Evolutionary conservation across 2,113 vertebrate species (phyloP), one percentile per base, ranked within the genome.

Genomic region (Clarias batrachus): DNA sequence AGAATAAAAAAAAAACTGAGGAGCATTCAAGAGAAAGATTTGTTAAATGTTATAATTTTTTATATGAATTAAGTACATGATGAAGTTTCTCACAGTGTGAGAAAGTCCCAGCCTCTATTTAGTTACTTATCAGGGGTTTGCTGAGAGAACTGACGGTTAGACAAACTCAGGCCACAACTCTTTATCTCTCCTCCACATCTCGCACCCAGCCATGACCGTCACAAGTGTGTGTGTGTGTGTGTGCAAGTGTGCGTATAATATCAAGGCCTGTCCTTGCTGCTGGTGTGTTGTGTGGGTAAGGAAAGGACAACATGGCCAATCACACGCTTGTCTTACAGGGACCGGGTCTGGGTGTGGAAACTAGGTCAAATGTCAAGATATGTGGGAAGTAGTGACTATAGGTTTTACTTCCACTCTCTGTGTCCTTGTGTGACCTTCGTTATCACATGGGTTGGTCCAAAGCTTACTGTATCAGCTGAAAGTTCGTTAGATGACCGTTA

Each of bases 181-280:
- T 80, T 90, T 90, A 91, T 92, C 90, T 77, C 79, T 25, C 5
- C 57, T 33, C 10, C 65, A 82, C 90, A 90, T 84, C 80, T 87
- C 54, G 30, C 23, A 81, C 78, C 74, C 56, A 70, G 68, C 68
- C 77, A 65, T 57, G 54, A 27, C 80, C 4, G 74, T 92, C 90
- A 84, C 30, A 84, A 71, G 23, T 59, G n/a, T 37, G 21, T 30
- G 81, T 33, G 74, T 86, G 85, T 81, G 80, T 83, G 78, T 60
- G 62, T 65, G n/a, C n/a, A 33, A 33, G 30, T 2, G 62, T 62
- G 13, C 25, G 25, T 66, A 37, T 66, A 8, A n/a, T 52, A 79
- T 80, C 37, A 85, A 87, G 66, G 83, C 70, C n/a, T 78, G 82
- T 66, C 23, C 71, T 48, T 21, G 77, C 76, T 85, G 84, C 84